Conservation (phyloP, 2,797 vertebrate species). For the Anolis apletophallus region DNA sequence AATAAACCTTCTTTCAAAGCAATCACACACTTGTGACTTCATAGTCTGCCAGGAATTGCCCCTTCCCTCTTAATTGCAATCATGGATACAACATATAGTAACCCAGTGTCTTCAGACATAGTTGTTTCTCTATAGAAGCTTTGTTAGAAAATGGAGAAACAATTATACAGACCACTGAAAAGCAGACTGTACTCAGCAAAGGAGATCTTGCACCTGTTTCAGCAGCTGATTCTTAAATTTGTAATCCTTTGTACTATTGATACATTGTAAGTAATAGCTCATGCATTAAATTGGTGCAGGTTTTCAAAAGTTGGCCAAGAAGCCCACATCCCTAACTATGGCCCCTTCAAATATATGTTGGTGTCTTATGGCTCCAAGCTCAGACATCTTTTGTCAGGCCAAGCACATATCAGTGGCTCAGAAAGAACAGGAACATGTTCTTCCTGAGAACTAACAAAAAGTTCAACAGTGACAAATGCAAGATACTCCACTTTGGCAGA, state of each 20-base stretch:
- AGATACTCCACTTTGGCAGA: no score
- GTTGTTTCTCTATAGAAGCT: slow-evolving; percentile 24
- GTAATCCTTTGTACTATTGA: not conserved
- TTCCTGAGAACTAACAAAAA: no score
- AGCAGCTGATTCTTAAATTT: not conserved
- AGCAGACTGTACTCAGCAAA: not conserved
- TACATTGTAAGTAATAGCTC: not conserved
- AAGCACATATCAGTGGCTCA: not conserved
- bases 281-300: not conserved
- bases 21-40: not conserved
- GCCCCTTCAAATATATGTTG: not conserved
- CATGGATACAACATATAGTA: not conserved
- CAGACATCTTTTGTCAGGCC: not conserved
- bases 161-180: slow-evolving; percentile 15
- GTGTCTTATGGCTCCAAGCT: not conserved
- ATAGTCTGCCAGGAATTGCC: not conserved
- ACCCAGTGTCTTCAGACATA: slow-evolving; percentile 24
- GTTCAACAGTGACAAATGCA: no score
- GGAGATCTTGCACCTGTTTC: not conserved
- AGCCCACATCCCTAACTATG: not conserved
- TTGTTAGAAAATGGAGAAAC: not conserved
- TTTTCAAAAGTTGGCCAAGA: not conserved
- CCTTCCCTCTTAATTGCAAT: not conserved
- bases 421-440: not conserved
- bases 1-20: slow-evolving; percentile 33